Conservation (phyloP, 2,888 invertebrate genomes). For the Drosophila mimetica region DNA sequence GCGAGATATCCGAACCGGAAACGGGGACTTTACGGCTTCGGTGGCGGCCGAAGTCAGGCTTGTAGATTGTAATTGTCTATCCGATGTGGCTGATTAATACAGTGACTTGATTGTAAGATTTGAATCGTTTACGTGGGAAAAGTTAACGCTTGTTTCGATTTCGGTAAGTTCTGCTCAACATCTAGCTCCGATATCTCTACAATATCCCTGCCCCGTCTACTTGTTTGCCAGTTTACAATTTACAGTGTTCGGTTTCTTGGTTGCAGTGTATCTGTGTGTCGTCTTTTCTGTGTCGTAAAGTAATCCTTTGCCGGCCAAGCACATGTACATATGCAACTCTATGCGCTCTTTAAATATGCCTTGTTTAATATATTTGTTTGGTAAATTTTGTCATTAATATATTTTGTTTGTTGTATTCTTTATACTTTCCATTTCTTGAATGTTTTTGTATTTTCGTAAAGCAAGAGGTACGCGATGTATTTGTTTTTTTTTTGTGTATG, state of each 20-base stretch:
- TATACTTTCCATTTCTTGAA: slow-evolving; percentile 42
- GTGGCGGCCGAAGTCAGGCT: slow-evolving; percentile 37
- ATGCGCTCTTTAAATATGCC: slow-evolving; percentile 52
- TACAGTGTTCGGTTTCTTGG: slow-evolving; percentile 52
- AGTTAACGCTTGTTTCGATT: slow-evolving; percentile 73
- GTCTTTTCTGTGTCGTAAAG: too few species aligned
- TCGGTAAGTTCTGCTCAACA: slow-evolving; percentile 5
- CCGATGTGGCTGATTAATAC: slow-evolving; percentile 55
- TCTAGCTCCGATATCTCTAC: slow-evolving; percentile 33
- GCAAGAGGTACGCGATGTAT: slow-evolving; percentile 81
- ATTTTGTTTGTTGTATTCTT: slow-evolving; percentile 30
- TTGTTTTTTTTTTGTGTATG: slow-evolving; percentile 53
- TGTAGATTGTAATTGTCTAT: slow-evolving; percentile 40
- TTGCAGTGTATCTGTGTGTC: slow-evolving; percentile 27
- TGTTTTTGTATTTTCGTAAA: slow-evolving; percentile 70
- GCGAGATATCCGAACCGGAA: neutral
- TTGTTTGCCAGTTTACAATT: slow-evolving; percentile 69
- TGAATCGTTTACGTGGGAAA: slow-evolving; percentile 74
- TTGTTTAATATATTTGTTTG: slow-evolving; percentile 47
- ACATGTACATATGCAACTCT: slow-evolving; percentile 46
- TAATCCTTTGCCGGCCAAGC: slow-evolving; percentile 52
- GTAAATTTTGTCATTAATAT: slow-evolving; percentile 50
- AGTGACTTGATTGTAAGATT: slow-evolving; percentile 38
- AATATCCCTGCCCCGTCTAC: slow-evolving; percentile 23
- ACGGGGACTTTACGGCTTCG: slow-evolving; percentile 20